Conservation (phyloP, 2,888 invertebrate species). For the Stenodera caucasica region DNA sequence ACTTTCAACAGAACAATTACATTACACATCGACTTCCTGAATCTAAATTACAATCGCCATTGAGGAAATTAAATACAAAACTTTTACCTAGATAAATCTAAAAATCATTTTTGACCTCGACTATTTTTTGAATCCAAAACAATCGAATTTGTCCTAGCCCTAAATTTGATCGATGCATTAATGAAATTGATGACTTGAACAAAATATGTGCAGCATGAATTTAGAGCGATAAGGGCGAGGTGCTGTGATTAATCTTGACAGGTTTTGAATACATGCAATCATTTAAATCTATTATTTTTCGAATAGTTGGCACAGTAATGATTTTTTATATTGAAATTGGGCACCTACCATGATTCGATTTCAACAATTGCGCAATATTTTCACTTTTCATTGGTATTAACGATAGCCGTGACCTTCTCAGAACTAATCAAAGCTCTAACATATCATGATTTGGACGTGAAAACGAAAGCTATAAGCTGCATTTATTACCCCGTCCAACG, state of each 20-base stretch:
- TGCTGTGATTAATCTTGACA: background rate
- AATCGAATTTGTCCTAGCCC: too few relatives aligned
- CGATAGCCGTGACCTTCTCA: slow-evolving; percentile 31
- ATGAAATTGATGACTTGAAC: background rate
- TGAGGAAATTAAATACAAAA: background rate
- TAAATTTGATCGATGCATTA: too few relatives aligned
- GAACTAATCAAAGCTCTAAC: slow-evolving; percentile 22
- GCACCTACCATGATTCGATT: slow-evolving; percentile 4
- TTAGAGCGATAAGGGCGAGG: background rate
- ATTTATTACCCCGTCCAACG: background rate
- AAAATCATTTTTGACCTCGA: too few relatives aligned
- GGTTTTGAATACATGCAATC: background rate
- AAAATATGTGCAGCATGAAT: background rate
- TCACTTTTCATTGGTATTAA: slow-evolving; percentile 20
- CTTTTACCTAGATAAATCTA: too few relatives aligned
- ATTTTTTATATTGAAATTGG: too few relatives aligned
- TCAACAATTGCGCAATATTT: slow-evolving; percentile 12
- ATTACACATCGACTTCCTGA: background rate
- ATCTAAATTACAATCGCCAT: background rate
- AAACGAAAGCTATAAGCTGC: slow-evolving; percentile 31
- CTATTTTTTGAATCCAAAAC: background rate
- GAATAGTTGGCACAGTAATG: too few relatives aligned
- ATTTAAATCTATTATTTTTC: background rate
- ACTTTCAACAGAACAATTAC: too few relatives aligned
- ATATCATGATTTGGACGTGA: slow-evolving; percentile 19